phyloP scores from a whole-genome alignment of 2,113 vertebrate species.

The Saccopteryx leptura region DNA sequence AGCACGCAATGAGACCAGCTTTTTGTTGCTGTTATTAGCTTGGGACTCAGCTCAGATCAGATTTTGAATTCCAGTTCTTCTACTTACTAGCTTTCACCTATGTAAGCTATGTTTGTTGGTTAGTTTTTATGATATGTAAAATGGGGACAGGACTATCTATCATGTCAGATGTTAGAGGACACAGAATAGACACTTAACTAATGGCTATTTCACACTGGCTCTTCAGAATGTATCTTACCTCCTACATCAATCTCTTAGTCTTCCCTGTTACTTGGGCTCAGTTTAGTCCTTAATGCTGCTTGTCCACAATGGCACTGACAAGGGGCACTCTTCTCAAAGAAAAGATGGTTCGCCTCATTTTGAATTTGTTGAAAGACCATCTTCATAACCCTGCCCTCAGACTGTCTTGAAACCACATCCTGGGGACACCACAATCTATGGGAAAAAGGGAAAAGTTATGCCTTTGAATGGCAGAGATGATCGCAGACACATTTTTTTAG shows the following conservation, averaged over 20 bases:
- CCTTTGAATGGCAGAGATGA: not conserved
- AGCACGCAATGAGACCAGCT: not conserved
- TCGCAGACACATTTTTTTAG: not conserved
- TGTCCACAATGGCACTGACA: not conserved
- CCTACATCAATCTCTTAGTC: not conserved
- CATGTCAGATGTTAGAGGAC: not conserved
- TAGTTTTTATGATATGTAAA: slow-evolving; percentile 13
- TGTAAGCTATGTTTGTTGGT: not conserved
- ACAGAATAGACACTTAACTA: not conserved
- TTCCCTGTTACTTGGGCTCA: not conserved
- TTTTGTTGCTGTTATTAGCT: slow-evolving; percentile 37
- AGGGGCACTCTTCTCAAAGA: not conserved
- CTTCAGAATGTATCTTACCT: slow-evolving; percentile 36
- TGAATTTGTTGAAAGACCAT: not conserved
- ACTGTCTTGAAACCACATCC: not conserved
- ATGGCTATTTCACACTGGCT: not conserved
- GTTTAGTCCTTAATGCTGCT: not conserved
- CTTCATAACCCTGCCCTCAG: not conserved
- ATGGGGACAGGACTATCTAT: not conserved
- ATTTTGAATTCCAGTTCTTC: slow-evolving; percentile 28
- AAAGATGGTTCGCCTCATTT: not conserved
- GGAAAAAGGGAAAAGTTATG: not conserved
- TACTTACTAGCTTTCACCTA: not conserved
- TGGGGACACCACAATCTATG: not conserved
- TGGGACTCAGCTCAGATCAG: slow-evolving; percentile 2